phyloP scores from a whole-genome alignment of 2,797 vertebrate genomes.

The Typhlichthys subterraneus region DNA sequence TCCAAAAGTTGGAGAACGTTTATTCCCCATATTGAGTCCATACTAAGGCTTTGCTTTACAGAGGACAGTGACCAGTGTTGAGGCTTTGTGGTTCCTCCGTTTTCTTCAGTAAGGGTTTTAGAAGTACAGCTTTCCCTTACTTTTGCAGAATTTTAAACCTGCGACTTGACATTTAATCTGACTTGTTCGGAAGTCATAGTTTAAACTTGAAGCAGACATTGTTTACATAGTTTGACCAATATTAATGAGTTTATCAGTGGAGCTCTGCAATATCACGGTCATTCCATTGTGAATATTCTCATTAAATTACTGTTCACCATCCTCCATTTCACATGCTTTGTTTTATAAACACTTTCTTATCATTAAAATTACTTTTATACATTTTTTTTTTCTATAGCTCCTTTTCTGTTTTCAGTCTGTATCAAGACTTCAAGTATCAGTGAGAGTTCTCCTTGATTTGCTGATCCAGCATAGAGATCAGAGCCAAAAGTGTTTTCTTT shows the following conservation, averaged over 20 bases:
- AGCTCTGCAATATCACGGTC: too few relatives aligned
- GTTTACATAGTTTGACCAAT: too few relatives aligned
- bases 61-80: too few relatives aligned
- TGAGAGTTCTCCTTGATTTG: slow-evolving; percentile 24
- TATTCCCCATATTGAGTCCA: slow-evolving; percentile 31
- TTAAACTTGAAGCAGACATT: too few relatives aligned
- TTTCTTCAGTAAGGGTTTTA: too few relatives aligned
- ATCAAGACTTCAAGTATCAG: slow-evolving; percentile 22
- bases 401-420: slow-evolving; percentile 6
- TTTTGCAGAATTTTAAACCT: too few relatives aligned
- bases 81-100: slow-evolving; percentile 11
- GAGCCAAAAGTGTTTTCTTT: not conserved
- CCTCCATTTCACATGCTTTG: too few relatives aligned
- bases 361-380: slow-evolving; percentile 23
- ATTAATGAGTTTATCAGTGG: too few relatives aligned
- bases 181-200: too few relatives aligned
- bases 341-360: too few relatives aligned
- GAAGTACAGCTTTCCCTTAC: too few relatives aligned
- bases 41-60: slow-evolving; percentile 19
- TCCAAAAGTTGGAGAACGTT: slow-evolving; percentile 44
- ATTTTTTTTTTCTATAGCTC: slow-evolving; percentile 12
- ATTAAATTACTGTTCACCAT: slow-evolving; percentile 27
- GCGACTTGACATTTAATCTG: too few relatives aligned
- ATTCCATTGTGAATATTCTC: slow-evolving; percentile 1
- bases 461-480: slow-evolving; percentile 12